Conservation (phyloP, 2,797 vertebrate genomes). For the Neosalanx taihuensis region DNA sequence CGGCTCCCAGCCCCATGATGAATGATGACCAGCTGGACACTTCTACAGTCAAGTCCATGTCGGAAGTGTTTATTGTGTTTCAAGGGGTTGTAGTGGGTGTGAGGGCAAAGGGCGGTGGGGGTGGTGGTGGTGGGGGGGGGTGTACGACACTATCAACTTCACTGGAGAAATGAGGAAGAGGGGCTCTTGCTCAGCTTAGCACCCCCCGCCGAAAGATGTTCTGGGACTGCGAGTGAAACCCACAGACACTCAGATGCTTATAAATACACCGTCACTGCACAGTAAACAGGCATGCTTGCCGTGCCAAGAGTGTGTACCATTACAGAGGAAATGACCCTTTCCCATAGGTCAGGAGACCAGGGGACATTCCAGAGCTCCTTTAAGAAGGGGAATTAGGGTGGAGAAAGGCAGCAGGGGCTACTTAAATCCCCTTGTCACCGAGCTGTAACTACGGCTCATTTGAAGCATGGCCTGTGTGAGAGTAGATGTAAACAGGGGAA, state of each 20-base stretch:
- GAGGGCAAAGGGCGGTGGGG: not conserved
- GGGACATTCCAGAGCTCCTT: constrained; percentile 40
- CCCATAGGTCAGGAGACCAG: constrained; percentile 62
- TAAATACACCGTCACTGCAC: constrained; percentile 58
- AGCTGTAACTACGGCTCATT: not conserved
- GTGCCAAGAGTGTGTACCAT: constrained; percentile 64
- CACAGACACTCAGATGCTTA: constrained; percentile 28
- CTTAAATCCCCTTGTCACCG: not conserved
- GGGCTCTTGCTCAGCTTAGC: constrained; percentile 63
- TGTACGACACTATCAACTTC: constrained; percentile 35
- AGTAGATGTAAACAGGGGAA: not conserved
- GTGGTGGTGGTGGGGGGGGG: not conserved
- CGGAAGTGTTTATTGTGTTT: constrained; percentile 52
- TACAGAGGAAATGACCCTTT: constrained; percentile 61
- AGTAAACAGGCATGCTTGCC: constrained; percentile 50
- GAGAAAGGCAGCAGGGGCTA: not conserved
- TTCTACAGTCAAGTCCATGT: constrained; percentile 55
- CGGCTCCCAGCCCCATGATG: constrained; percentile 42
- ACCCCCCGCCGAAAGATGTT: constrained; percentile 48
- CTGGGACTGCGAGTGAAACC: constrained; percentile 4
- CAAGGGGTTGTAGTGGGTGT: constrained; percentile 53
- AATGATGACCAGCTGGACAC: constrained; percentile 63
- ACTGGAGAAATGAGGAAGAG: constrained; percentile 46
- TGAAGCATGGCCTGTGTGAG: not conserved
- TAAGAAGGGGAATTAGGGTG: constrained; percentile 1